Percentiles rank a stretch among this genome's conserved stretches.
Conservation (phyloP, 2,888 invertebrate species). For the Diplazon laetatorius region DNA sequence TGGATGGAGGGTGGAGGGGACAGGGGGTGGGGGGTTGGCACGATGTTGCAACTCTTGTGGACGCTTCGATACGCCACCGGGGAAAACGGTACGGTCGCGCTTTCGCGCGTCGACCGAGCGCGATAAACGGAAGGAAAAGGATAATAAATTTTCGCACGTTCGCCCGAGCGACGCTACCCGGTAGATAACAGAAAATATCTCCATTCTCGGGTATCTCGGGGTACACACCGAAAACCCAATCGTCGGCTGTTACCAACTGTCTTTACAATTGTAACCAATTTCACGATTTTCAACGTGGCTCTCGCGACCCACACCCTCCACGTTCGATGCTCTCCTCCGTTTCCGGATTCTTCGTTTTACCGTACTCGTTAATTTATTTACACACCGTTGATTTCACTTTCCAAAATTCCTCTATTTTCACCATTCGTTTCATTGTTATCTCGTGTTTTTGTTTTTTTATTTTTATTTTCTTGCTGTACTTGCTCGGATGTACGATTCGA, state of each 20-base stretch:
- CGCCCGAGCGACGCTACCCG: slow-evolving; percentile 50
- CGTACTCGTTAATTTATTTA: slow-evolving; percentile 50
- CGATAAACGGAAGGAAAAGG: slow-evolving; percentile 65
- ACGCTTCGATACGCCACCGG: slow-evolving; percentile 55
- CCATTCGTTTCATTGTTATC: slow-evolving; percentile 26
- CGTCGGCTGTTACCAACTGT: slow-evolving; percentile 13
- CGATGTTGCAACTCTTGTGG: slow-evolving; percentile 36
- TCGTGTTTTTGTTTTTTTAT: neutral
- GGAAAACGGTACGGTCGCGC: slow-evolving; percentile 27
- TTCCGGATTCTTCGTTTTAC: neutral
- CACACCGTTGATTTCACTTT: slow-evolving; percentile 29
- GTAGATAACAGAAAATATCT: slow-evolving; percentile 61
- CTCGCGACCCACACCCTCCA: neutral
- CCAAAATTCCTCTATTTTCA: slow-evolving; percentile 24
- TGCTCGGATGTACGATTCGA: neutral
- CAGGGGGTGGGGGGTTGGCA: neutral
- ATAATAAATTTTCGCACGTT: slow-evolving; percentile 61
- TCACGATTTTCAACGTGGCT: slow-evolving; percentile 8
- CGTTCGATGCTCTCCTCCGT: neutral
- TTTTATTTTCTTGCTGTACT: slow-evolving; percentile 7
- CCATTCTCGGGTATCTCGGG: slow-evolving; percentile 20
- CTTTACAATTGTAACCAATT: slow-evolving; percentile 7
- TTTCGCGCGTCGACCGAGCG: slow-evolving; percentile 57
- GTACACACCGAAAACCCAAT: slow-evolving; percentile 3
- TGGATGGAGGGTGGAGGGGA: no score